A percentile compares a stretch with the other conserved stretches of the same genome.
phyloP scores from a whole-genome alignment of 35 echinoderm and acorn worm species.

The Antedon bifida region DNA sequence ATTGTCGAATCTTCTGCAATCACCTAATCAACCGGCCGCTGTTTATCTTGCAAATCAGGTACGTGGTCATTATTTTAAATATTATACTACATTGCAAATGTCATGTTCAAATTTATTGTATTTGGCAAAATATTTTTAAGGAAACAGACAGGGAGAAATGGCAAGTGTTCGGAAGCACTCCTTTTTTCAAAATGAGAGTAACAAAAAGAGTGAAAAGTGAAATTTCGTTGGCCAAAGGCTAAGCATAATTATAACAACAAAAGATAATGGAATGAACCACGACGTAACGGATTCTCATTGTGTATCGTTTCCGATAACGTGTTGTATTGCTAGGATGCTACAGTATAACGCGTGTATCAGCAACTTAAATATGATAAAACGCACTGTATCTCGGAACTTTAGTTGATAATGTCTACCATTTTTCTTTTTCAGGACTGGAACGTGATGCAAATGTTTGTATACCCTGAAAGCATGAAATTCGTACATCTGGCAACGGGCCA shows the following conservation, averaged over 20 bases:
- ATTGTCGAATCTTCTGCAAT: slow-evolving; percentile 41
- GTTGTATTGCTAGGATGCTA: too few species aligned
- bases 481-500: slow-evolving; percentile 33
- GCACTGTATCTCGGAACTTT: too few species aligned
- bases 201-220: too few species aligned
- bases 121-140: not conserved
- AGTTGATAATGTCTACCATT: not conserved
- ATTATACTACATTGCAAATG: too few species aligned
- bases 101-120: not conserved
- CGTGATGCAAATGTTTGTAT: slow-evolving; percentile 18
- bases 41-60: slow-evolving; percentile 72
- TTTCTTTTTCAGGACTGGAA: slow-evolving; percentile 50
- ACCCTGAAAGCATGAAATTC: slow-evolving; percentile 45
- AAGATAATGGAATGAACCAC: too few species aligned
- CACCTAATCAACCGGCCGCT: slow-evolving; percentile 14
- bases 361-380: too few species aligned
- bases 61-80: not conserved
- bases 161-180: not conserved
- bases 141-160: not conserved
- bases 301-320: too few species aligned
- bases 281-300: too few species aligned
- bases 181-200: not conserved
- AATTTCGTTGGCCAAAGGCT: too few species aligned
- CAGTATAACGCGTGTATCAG: too few species aligned
- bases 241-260: too few species aligned